Conservation (phyloP, 2,113 vertebrate species). For the Morone saxatilis region DNA sequence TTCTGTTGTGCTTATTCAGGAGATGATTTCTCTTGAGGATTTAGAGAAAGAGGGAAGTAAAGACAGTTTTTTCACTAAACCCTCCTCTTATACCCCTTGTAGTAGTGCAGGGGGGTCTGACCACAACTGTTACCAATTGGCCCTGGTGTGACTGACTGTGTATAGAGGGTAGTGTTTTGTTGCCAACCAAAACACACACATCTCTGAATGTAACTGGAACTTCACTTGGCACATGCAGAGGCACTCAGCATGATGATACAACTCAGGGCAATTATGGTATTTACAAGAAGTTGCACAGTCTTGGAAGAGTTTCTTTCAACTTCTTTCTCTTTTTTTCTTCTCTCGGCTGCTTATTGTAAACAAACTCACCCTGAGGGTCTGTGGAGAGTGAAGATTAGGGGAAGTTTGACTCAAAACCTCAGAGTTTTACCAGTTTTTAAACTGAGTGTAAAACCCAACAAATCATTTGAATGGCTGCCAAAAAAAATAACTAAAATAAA, state of each 20-base stretch:
- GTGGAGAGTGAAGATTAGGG: conserved; percentile 59
- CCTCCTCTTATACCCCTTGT: conserved; percentile 53
- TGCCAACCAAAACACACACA: conserved; percentile 92
- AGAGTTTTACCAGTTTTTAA: conserved; percentile 65
- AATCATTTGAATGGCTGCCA: conserved; percentile 42
- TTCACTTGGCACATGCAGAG: conserved; percentile 84
- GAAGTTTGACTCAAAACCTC: conserved; percentile 56
- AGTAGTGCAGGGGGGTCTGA: conserved; percentile 73
- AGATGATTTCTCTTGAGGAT: conserved; percentile 90
- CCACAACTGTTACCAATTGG: conserved; percentile 94
- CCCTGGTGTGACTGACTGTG: conserved; percentile 73
- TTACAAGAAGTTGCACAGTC: conserved; percentile 83
- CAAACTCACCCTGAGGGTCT: conserved; percentile 60
- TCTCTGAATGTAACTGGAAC: conserved; percentile 86
- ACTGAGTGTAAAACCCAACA: conserved; percentile 51
- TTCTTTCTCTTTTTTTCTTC: conserved; percentile 35
- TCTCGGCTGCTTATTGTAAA: conserved; percentile 67
- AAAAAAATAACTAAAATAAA: conserved; percentile 26
- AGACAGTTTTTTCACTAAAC: conserved; percentile 74
- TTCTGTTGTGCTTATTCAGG: conserved; percentile 90
- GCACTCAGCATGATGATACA: conserved; percentile 86
- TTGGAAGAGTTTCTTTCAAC: conserved; percentile 69
- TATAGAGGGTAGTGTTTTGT: conserved; percentile 74
- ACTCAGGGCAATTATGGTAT: conserved; percentile 86
- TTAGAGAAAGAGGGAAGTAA: conserved; percentile 56